Conservation (phyloP, 2,888 invertebrate genomes). For the Lomographa bimaculata region DNA sequence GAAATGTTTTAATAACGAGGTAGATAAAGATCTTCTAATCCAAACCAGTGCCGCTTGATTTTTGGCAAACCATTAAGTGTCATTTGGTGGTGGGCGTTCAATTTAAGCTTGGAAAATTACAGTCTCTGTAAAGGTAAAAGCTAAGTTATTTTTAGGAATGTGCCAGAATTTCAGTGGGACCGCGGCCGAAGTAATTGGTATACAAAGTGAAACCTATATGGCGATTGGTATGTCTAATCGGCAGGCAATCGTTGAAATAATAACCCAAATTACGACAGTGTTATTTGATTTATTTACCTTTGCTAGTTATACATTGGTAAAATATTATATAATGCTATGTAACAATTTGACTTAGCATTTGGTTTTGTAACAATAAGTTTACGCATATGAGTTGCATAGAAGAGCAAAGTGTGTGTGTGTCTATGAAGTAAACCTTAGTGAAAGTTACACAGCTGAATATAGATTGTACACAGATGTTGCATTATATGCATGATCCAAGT, state of each 20-base stretch:
- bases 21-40: too few species aligned
- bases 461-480: slow-evolving; percentile 37
- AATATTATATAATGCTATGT: slow-evolving; percentile 80
- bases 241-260: slow-evolving; percentile 20
- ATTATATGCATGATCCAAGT: slow-evolving; percentile 52
- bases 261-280: slow-evolving; percentile 46
- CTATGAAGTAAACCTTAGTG: slow-evolving; percentile 18
- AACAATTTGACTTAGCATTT: slow-evolving; percentile 80
- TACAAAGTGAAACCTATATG: too few species aligned
- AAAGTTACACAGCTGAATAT: slow-evolving; percentile 40
- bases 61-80: too few species aligned
- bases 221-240: too few species aligned
- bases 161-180: too few species aligned
- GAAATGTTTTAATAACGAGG: too few species aligned
- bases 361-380: slow-evolving; percentile 70
- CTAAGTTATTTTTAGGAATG: too few species aligned
- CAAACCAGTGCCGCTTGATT: too few species aligned
- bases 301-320: slow-evolving; percentile 82
- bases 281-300: slow-evolving; percentile 82
- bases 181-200: too few species aligned
- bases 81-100: too few species aligned
- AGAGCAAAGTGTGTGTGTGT: slow-evolving; percentile 47
- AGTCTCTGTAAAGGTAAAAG: too few species aligned
- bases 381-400: slow-evolving; percentile 58
- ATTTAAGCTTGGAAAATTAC: too few species aligned